A percentile compares a stretch with the other conserved stretches of the same genome.
phyloP scores from a whole-genome alignment of 2,888 invertebrate genomes.

The Boloria euphrosyne region DNA sequence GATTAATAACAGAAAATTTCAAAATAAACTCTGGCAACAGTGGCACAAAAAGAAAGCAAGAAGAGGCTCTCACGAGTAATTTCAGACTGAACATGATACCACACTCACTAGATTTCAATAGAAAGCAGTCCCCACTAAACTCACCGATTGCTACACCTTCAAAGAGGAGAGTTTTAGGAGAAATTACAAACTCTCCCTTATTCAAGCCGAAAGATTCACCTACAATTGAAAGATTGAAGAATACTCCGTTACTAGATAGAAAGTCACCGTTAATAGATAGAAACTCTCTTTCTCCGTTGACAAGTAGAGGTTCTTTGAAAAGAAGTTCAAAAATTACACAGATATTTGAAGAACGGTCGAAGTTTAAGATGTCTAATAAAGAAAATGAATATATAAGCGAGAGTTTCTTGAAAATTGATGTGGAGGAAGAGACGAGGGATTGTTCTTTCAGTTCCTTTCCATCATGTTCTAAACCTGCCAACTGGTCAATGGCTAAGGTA shows the following conservation, averaged over 20 bases:
- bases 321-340: slow-evolving; percentile 56
- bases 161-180: slow-evolving; percentile 66
- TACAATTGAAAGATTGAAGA: slow-evolving; percentile 53
- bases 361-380: slow-evolving; percentile 66
- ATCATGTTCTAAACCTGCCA: slow-evolving; percentile 41
- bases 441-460: slow-evolving; percentile 59
- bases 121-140: slow-evolving; percentile 48
- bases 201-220: slow-evolving; percentile 52
- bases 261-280: slow-evolving; percentile 48
- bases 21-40: slow-evolving; percentile 77
- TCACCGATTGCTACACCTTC: slow-evolving; percentile 54
- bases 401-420: slow-evolving; percentile 55
- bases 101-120: slow-evolving; percentile 62
- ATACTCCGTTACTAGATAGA: slow-evolving; percentile 41
- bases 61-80: slow-evolving; percentile 61
- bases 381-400: slow-evolving; percentile 47
- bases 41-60: slow-evolving; percentile 68
- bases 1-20: slow-evolving; percentile 80
- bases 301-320: slow-evolving; percentile 40
- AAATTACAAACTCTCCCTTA: slow-evolving; percentile 49
- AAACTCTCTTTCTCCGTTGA: slow-evolving; percentile 44
- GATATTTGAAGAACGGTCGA: slow-evolving; percentile 65
- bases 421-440: slow-evolving; percentile 72
- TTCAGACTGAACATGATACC: slow-evolving; percentile 73
- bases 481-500: slow-evolving; percentile 67